A percentile compares a stretch with the other conserved stretches of the same genome.
These are phyloP conservation scores for Seriola rivoliana DNA, from an alignment of 2,113 vertebrate species.

Conservation along the genomic window DNA sequence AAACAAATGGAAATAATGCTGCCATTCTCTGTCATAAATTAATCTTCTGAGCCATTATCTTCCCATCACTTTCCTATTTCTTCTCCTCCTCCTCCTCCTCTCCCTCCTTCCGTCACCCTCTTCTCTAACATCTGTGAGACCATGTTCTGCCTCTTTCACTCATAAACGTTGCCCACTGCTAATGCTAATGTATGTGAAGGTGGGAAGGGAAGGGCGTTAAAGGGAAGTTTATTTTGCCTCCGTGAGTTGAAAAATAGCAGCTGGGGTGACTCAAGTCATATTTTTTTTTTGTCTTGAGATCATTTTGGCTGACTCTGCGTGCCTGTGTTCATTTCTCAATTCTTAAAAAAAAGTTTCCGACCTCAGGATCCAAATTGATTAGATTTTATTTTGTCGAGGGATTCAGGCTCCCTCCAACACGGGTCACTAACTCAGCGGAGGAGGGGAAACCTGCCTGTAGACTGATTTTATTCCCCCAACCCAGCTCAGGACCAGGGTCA, in stretches of 20 bases:
- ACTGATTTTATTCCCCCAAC: conserved; percentile 21
- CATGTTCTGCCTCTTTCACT: background rate
- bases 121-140: background rate
- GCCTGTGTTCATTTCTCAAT: conserved; percentile 5
- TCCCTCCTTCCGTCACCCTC: background rate
- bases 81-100: background rate
- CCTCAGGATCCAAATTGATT: conserved; percentile 23
- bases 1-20: background rate
- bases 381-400: conserved; percentile 42
- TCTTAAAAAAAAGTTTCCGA: conserved; percentile 25
- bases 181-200: background rate
- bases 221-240: background rate
- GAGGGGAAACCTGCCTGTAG: conserved; percentile 29
- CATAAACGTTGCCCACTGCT: background rate
- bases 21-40: background rate
- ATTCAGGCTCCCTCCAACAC: conserved; percentile 7
- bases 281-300: background rate
- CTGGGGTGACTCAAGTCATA: background rate
- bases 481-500: conserved; percentile 6
- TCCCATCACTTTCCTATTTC: background rate
- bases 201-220: background rate
- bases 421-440: conserved; percentile 35
- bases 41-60: background rate
- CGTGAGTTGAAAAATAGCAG: background rate
- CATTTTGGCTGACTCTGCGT: background rate